Evolutionary conservation across 2,888 invertebrate genomes (phyloP), one percentile per base, ranked within the genome.

Genomic region (Caradrina clavipalpis): DNA sequence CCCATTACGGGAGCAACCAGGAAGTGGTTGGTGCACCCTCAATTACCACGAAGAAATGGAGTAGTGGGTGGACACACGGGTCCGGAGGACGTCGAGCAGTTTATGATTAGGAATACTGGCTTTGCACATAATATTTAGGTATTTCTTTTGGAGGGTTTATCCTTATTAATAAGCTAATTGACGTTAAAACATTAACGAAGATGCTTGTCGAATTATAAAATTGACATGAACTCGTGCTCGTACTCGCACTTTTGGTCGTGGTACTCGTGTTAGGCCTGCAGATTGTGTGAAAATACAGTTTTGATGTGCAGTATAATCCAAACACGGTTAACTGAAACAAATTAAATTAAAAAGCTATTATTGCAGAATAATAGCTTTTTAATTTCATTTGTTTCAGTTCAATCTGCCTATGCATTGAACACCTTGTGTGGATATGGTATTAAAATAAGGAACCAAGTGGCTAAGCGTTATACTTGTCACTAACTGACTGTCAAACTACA

Each of bases 11-110:
- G 70, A 78, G 80, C 73, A 80, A 90, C 88, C 89, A 90, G 92
- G 92, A 93, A 92, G 90, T 88, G 84, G 84, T 80, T 86, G 86
- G 76, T 84, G 86, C 87, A 87, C 89, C 89, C 90, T 90, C 90
- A 88, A 93, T 94, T 93, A 93, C 91, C 91, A 90, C 90, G 81
- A 90, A 92, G 91, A 93, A 93, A 93, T 93, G 91, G 92, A 90
- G 88, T 89, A 90, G 84, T 76, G 73, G 73, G 69, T 13, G 49
- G 62, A 83, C 81, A 83, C 45, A 83, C 71, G 17, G 77, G 0
- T 4, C 5, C 1, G 8, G 13, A 5, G 71, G 45, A 63, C 68
- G 42, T 15, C 11, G 39, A 71, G 56, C 73, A 35, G 19, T n/a
- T 19, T 22, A 3, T 35, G 1, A 7, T 15, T 45, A 0, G 17